Conservation (phyloP, 2,113 vertebrate species). For the Vulpes vulpes region DNA sequence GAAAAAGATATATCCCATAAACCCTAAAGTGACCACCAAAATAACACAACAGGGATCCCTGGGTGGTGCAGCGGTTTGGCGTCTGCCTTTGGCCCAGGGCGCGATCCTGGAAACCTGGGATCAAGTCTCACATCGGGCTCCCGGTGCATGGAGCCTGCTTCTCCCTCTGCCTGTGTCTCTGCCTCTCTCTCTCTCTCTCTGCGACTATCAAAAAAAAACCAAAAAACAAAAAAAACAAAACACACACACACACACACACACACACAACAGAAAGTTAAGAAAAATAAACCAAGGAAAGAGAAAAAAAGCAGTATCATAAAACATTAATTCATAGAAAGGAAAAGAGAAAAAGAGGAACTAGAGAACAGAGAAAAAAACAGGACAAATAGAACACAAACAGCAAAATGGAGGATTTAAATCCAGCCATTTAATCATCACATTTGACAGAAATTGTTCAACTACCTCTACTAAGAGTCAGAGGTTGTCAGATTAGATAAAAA, state of each 20-base stretch:
- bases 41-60: not conserved
- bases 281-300: not conserved
- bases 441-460: not conserved
- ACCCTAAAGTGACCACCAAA: not conserved
- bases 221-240: not conserved
- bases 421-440: not conserved
- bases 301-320: not conserved
- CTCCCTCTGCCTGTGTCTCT: no score
- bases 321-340: not conserved
- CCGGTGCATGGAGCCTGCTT: no score
- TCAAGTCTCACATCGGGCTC: no score
- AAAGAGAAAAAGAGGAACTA: not conserved
- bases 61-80: no score
- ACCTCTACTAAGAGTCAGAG: not conserved
- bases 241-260: not conserved
- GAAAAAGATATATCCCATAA: not conserved
- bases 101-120: no score
- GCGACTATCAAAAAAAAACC: no score
- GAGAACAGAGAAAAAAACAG: not conserved
- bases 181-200: no score
- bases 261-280: not conserved
- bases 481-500: not conserved
- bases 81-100: no score
- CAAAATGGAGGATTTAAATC: not conserved
- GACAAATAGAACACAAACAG: not conserved